A percentile compares a stretch with the other conserved stretches of the same genome.
These are phyloP conservation scores for Lysandra bellargus DNA, from an alignment of 2,888 invertebrate genomes.

Conservation along the genomic window DNA sequence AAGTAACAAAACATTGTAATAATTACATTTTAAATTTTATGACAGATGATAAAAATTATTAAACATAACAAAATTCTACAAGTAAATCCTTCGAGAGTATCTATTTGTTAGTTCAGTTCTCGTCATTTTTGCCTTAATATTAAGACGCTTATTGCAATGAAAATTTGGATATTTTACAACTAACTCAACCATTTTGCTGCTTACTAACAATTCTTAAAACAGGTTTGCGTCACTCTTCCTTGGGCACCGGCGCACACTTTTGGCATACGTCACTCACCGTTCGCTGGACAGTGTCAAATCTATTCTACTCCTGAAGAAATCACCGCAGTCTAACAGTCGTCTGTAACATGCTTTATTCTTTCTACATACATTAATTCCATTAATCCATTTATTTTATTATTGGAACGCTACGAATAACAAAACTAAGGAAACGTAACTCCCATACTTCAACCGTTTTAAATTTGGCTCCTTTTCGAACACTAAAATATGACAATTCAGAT, in stretches of 20 bases:
- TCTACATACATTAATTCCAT: conserved; percentile 35
- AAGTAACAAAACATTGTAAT: no score
- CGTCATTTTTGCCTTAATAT: no score
- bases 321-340: conserved; percentile 54
- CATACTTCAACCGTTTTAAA: no score
- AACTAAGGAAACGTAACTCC: no score
- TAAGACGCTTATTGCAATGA: not conserved
- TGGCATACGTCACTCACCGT: conserved; percentile 88
- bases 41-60: no score
- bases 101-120: no score
- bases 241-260: conserved; percentile 87
- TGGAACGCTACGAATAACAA: not conserved
- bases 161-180: conserved; percentile 11
- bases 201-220: conserved; percentile 39
- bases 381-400: not conserved
- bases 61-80: no score
- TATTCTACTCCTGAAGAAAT: conserved; percentile 69
- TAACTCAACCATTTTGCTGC: conserved; percentile 1
- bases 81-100: no score
- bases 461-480: no score
- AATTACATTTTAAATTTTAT: no score
- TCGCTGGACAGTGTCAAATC: conserved; percentile 78
- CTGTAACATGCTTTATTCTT: conserved; percentile 43
- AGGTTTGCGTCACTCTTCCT: conserved; percentile 80
- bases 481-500: no score